Percentiles rank a stretch among this genome's conserved stretches.
Conservation (phyloP, 2,797 vertebrate species). For the Myotis pilosus region DNA sequence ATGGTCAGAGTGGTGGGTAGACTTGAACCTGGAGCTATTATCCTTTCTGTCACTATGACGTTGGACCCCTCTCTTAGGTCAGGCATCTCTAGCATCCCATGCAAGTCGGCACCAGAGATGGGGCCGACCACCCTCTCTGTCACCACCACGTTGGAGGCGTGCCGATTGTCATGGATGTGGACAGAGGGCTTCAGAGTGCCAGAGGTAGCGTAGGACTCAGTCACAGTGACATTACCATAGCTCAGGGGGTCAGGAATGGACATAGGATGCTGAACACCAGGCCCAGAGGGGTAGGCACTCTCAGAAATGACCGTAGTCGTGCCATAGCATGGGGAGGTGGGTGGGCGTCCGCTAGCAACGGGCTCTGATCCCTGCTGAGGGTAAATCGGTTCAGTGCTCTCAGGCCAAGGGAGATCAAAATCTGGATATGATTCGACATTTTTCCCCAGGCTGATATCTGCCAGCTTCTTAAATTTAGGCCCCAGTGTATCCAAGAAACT, state of each 20-base stretch:
- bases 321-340: constrained; percentile 77
- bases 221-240: constrained; percentile 85
- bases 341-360: constrained; percentile 40
- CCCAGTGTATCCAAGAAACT: constrained; percentile 86
- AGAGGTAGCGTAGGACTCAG: constrained; percentile 83
- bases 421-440: constrained; percentile 76
- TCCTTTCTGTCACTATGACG: constrained; percentile 86
- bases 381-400: constrained; percentile 26
- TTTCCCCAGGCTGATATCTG: constrained; percentile 87
- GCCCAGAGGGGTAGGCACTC: constrained; percentile 80
- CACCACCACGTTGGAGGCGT: constrained; percentile 81
- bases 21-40: constrained; percentile 83
- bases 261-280: constrained; percentile 80
- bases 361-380: constrained; percentile 41
- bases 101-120: constrained; percentile 79
- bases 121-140: constrained; percentile 86
- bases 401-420: constrained; percentile 72
- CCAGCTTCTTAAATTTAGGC: constrained; percentile 89
- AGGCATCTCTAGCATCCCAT: constrained; percentile 83
- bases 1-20: constrained; percentile 83
- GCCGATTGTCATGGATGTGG: constrained; percentile 79
- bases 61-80: constrained; percentile 85
- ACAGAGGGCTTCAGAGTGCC: constrained; percentile 78
- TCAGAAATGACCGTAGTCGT: constrained; percentile 83
- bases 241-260: constrained; percentile 80